Conservation (phyloP, 2,113 vertebrate species). For the Carlito syrichta region DNA sequence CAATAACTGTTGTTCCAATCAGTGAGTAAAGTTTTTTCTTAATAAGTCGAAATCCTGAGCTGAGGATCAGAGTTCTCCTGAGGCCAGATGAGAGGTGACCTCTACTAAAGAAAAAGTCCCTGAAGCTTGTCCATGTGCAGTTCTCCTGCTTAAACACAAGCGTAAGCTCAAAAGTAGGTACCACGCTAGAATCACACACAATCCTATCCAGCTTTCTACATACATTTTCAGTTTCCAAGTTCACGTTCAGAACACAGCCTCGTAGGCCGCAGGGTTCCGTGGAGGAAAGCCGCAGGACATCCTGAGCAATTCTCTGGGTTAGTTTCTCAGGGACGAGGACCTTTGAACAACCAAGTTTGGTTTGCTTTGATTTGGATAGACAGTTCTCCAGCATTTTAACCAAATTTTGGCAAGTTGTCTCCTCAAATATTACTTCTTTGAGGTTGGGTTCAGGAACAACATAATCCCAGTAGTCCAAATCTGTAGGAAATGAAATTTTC, state of each 20-base stretch:
- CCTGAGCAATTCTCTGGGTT: slow-evolving; percentile 84
- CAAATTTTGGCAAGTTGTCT: slow-evolving; percentile 85
- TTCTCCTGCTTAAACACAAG: slow-evolving; percentile 91
- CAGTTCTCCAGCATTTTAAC: slow-evolving; percentile 88
- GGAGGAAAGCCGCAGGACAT: slow-evolving; percentile 86
- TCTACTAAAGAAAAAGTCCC: slow-evolving; percentile 86
- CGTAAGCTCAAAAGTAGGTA: slow-evolving; percentile 91
- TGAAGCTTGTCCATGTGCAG: slow-evolving; percentile 86
- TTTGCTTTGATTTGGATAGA: slow-evolving; percentile 88
- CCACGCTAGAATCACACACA: slow-evolving; percentile 85
- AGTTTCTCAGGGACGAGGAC: slow-evolving; percentile 90
- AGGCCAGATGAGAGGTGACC: slow-evolving; percentile 85
- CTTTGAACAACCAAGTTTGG: slow-evolving; percentile 87
- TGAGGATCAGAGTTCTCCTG: slow-evolving; percentile 85
- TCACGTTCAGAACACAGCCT: slow-evolving; percentile 86
- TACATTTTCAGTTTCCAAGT: slow-evolving; percentile 84
- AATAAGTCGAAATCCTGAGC: slow-evolving; percentile 89
- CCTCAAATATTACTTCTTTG: slow-evolving; percentile 80
- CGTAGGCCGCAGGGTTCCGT: slow-evolving; percentile 90
- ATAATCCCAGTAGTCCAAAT: slow-evolving; percentile 88
- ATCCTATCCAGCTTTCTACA: slow-evolving; percentile 88
- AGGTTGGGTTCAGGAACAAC: slow-evolving; percentile 83
- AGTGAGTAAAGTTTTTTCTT: slow-evolving; percentile 91
- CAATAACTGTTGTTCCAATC: slow-evolving; percentile 87
- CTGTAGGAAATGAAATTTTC: slow-evolving; percentile 67